Conservation (phyloP, 37 sponge, comb jelly and placozoan genomes). For the Mnemiopsis leidyi region DNA sequence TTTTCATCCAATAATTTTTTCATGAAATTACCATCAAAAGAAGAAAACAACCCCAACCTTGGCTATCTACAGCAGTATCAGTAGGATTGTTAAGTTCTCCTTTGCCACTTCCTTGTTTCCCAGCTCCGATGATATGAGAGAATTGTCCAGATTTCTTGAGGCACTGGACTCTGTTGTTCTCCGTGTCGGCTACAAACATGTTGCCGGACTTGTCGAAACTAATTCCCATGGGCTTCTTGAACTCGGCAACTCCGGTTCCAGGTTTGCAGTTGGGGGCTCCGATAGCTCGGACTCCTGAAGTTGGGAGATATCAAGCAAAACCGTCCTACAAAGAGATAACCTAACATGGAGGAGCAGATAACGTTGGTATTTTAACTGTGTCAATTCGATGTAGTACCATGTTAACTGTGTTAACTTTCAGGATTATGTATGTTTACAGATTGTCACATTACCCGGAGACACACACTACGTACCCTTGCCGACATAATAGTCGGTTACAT, state of each 20-base stretch:
- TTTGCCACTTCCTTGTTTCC: constrained; percentile 20
- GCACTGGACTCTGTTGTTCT: constrained; percentile 62
- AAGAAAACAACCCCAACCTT: constrained; percentile 12
- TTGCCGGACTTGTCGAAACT: constrained; percentile 61
- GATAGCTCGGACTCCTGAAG: constrained; percentile 50
- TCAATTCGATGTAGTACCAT: too few species aligned
- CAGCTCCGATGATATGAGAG: constrained; percentile 65
- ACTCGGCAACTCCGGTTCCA: constrained; percentile 43
- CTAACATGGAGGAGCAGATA: too few species aligned
- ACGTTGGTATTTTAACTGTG: too few species aligned
- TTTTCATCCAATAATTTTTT: too few species aligned
- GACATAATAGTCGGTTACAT: constrained; percentile 62
- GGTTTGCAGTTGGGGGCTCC: constrained; percentile 52
- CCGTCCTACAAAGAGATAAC: too few species aligned
- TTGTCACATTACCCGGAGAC: too few species aligned
- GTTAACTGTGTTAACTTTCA: too few species aligned
- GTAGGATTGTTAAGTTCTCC: constrained; percentile 63
- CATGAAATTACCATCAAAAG: too few species aligned
- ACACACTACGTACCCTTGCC: constrained; percentile 38
- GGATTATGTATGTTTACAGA: too few species aligned
- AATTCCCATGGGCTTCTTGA: constrained; percentile 65
- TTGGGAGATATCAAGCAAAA: too few species aligned
- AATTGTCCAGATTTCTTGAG: constrained; percentile 42
- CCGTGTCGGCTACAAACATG: constrained; percentile 64
- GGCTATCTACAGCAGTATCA: constrained; percentile 52